These are phyloP conservation scores for Redunca redunca DNA, from an alignment of 2,113 vertebrate genomes.

Conservation along the genomic window DNA sequence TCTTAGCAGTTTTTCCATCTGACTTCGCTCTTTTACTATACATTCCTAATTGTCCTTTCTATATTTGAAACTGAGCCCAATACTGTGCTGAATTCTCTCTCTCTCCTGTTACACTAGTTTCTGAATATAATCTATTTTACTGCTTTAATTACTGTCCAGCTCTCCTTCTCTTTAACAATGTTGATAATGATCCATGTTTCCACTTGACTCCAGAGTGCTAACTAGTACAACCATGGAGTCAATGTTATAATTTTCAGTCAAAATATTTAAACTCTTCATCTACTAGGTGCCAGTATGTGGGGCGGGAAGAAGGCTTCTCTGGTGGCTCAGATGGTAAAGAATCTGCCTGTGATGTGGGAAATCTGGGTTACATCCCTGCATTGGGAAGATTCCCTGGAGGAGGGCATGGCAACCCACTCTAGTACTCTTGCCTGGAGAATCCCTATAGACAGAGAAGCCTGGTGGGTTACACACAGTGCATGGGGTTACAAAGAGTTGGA, in stretches of 20 bases:
- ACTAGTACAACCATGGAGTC: not conserved
- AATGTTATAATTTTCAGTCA: not conserved
- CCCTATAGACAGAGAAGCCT: not conserved
- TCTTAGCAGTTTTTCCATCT: not conserved
- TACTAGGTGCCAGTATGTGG: not conserved
- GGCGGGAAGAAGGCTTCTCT: rapidly evolving
- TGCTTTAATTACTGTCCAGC: not conserved
- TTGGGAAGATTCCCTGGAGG: not conserved
- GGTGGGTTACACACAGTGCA: not conserved
- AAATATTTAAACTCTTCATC: not conserved
- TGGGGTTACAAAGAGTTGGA: not conserved
- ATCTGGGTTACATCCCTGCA: not conserved
- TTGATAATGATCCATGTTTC: not conserved
- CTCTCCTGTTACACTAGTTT: not conserved
- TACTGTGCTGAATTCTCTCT: not conserved
- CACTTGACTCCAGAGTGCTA: not conserved
- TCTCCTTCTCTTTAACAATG: not conserved
- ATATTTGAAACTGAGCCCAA: not conserved
- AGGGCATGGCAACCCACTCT: not conserved
- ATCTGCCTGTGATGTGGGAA: not conserved
- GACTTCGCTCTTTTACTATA: not conserved
- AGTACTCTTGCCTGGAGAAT: not conserved
- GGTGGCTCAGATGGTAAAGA: not conserved
- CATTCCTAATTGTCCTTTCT: not conserved
- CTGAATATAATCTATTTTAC: not conserved